phyloP scores from a whole-genome alignment of 2,888 invertebrate genomes.

The Perizoma flavofasciatum region DNA sequence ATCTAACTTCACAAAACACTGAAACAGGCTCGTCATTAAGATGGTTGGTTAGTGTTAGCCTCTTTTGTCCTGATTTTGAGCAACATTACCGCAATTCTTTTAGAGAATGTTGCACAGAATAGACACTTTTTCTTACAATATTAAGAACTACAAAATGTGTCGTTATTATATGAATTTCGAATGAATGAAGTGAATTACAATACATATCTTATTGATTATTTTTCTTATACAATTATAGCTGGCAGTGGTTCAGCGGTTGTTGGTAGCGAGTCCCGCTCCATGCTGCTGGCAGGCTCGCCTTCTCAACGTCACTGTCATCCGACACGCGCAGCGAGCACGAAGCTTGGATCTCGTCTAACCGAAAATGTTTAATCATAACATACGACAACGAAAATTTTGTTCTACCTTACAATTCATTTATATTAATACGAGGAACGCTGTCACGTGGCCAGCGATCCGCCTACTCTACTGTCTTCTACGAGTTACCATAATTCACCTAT shows the following conservation, averaged over 20 bases:
- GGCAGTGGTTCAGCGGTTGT: conserved; percentile 79
- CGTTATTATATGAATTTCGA: conserved; percentile 24
- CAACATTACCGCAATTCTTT: conserved; percentile 14
- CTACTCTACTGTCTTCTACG: conserved; percentile 45
- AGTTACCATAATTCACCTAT: conserved; percentile 26
- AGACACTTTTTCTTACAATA: too few relatives aligned
- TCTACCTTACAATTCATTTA: conserved; percentile 49
- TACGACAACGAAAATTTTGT: conserved; percentile 53
- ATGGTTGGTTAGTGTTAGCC: conserved; percentile 34
- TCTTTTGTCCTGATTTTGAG: conserved; percentile 27
- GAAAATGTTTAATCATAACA: conserved; percentile 57
- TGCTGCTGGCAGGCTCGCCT: conserved; percentile 5
- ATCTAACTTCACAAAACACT: conserved; percentile 58
- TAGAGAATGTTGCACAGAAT: conserved; percentile 6
- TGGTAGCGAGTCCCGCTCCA: conserved; percentile 58
- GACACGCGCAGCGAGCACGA: conserved; percentile 50
- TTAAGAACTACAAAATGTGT: conserved; percentile 4
- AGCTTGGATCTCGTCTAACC: conserved; percentile 38
- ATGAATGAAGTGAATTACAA: conserved; percentile 39
- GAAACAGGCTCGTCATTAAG: conserved; percentile 66
- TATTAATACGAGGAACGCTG: conserved; percentile 33
- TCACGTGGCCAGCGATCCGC: conserved; percentile 36
- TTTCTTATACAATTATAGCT: conserved; percentile 60
- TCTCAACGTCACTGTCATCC: too few relatives aligned
- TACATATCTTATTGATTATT: conserved; percentile 43